phyloP scores from a whole-genome alignment of 2,797 vertebrate species.

The Leptoclinus maculatus region DNA sequence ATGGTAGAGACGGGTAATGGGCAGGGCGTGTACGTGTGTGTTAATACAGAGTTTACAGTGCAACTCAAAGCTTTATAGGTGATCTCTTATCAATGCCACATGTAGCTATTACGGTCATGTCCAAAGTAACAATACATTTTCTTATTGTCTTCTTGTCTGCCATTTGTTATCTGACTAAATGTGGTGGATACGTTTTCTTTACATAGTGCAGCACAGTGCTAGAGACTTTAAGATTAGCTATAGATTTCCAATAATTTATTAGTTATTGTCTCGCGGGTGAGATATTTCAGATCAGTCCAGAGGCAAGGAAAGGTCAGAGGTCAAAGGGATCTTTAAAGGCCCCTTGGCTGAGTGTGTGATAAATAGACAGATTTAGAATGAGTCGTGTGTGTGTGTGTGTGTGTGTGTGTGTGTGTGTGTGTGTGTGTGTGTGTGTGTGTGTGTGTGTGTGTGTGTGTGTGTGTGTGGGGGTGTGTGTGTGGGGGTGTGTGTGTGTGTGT shows the following conservation, averaged over 20 bases:
- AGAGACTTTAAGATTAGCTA: neutral
- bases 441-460: neutral
- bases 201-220: neutral
- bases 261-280: constrained; percentile 5
- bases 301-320: constrained; percentile 5
- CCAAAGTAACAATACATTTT: neutral
- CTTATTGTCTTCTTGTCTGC: neutral
- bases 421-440: too few species aligned
- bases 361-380: too few species aligned
- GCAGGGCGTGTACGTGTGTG: neutral
- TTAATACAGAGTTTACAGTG: neutral
- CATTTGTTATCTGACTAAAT: neutral
- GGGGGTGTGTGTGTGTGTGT: neutral
- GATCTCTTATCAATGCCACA: neutral
- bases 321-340: constrained; percentile 20
- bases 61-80: constrained; percentile 4
- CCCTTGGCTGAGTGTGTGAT: neutral
- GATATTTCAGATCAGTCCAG: constrained; percentile 5
- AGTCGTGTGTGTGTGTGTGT: too few species aligned
- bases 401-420: too few species aligned
- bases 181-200: neutral
- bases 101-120: neutral
- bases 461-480: neutral
- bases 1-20: constrained; percentile 63
- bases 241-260: constrained; percentile 37